These are phyloP conservation scores for Misgurnus anguillicaudatus DNA, from an alignment of 2,113 vertebrate species.

Conservation along the genomic window DNA sequence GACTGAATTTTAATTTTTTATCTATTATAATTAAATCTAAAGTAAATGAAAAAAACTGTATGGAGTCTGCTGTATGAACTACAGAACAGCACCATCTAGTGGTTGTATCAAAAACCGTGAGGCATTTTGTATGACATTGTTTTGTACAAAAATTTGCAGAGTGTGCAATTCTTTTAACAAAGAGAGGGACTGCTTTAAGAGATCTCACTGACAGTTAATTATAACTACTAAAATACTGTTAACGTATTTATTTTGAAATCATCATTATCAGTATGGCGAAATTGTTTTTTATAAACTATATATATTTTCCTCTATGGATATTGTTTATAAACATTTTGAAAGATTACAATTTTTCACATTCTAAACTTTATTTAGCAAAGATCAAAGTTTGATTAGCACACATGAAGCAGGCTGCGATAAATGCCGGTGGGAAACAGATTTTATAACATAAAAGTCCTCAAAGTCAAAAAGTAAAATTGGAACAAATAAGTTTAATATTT, in stretches of 20 bases:
- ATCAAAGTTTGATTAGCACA: no score
- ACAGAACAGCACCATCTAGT: constrained; percentile 44
- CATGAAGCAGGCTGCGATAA: constrained; percentile 36
- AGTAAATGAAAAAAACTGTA: background rate
- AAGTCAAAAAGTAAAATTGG: background rate
- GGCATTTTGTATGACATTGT: background rate
- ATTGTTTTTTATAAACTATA: background rate
- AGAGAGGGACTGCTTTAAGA: no score
- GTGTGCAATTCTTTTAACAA: no score
- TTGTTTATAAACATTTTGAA: background rate
- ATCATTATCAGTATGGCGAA: no score
- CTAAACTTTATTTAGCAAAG: background rate
- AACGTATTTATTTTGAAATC: no score
- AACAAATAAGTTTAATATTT: background rate
- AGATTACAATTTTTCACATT: background rate
- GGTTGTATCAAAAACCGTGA: background rate
- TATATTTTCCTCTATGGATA: background rate
- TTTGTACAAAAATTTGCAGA: background rate
- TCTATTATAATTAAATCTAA: no score
- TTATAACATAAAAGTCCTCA: constrained; percentile 46
- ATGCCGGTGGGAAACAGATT: background rate
- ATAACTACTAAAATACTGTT: no score
- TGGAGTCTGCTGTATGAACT: constrained; percentile 2
- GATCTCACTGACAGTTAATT: no score
- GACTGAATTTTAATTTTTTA: no score